Conservation (phyloP, 2,797 vertebrate species). For the Danio choprae region DNA sequence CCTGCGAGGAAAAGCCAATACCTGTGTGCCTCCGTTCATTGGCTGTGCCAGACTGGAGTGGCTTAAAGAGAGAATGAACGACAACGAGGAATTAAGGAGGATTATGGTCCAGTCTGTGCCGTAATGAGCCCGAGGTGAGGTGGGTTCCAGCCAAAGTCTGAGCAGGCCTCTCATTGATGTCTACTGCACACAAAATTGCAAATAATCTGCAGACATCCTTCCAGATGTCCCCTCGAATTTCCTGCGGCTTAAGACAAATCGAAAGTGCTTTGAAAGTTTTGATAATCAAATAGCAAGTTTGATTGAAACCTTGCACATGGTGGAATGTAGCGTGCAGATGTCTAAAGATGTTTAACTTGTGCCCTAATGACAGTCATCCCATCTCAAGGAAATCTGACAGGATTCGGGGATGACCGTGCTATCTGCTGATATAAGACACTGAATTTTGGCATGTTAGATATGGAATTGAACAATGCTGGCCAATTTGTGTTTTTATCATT, state of each 20-base stretch:
- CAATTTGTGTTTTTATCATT: too few relatives aligned
- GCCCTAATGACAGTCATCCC: slow-evolving; percentile 39
- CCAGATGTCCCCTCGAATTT: slow-evolving; percentile 85
- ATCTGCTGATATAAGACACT: background rate
- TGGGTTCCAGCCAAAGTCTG: slow-evolving; percentile 64
- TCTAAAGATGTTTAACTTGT: slow-evolving; percentile 49
- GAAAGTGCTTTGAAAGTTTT: slow-evolving; percentile 82
- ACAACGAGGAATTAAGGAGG: slow-evolving; percentile 75
- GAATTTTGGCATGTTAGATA: background rate
- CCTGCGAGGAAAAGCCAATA: slow-evolving; percentile 65
- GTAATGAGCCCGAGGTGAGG: slow-evolving; percentile 73
- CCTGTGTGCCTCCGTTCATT: slow-evolving; percentile 67
- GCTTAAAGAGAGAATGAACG: slow-evolving; percentile 68
- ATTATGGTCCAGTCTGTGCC: slow-evolving; percentile 77
- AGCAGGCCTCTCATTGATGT: slow-evolving; percentile 78
- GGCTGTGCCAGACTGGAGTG: slow-evolving; percentile 65
- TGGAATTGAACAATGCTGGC: background rate
- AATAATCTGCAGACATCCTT: slow-evolving; percentile 84
- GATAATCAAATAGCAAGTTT: slow-evolving; percentile 82
- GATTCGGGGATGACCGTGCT: background rate
- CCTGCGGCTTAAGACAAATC: slow-evolving; percentile 82
- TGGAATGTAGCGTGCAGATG: slow-evolving; percentile 71
- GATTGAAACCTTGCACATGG: slow-evolving; percentile 75
- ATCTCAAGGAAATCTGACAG: slow-evolving; percentile 17
- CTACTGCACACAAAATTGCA: slow-evolving; percentile 83